These are phyloP conservation scores for Globicephala melas DNA, from an alignment of 2,113 vertebrate species.

Conservation along the genomic window DNA sequence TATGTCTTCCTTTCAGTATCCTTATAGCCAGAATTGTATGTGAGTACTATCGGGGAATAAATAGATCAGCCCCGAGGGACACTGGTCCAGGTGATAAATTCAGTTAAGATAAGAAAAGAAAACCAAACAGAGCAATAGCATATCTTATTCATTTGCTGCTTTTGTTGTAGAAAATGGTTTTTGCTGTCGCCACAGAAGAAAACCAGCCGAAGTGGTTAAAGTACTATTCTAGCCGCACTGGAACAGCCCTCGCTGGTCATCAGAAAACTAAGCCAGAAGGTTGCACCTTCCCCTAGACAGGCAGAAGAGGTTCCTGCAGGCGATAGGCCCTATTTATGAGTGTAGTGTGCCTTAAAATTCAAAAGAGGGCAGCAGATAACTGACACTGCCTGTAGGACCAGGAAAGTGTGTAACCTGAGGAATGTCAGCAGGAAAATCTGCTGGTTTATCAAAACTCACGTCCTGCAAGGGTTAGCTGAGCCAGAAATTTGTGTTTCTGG, in stretches of 20 bases:
- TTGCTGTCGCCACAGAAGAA: neutral
- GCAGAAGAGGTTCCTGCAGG: neutral
- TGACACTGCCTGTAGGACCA: constrained; percentile 66
- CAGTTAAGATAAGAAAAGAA: neutral
- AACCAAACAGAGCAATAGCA: neutral
- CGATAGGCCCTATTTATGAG: neutral
- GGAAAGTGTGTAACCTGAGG: neutral
- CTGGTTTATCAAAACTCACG: neutral
- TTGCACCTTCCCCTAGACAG: neutral
- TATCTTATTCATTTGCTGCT: neutral
- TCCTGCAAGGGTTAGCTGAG: constrained; percentile 3
- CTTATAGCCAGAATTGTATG: neutral
- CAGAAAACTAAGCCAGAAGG: neutral
- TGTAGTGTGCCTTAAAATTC: constrained; percentile 76
- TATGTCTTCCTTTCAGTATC: neutral
- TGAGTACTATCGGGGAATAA: neutral
- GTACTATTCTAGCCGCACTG: rapidly evolving
- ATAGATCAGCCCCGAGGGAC: neutral
- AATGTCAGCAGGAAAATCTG: constrained; percentile 54
- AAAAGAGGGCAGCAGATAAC: constrained; percentile 87
- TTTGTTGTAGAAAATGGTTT: neutral
- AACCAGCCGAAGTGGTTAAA: neutral
- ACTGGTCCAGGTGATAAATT: neutral
- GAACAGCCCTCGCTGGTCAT: neutral
- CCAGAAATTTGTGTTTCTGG: constrained; percentile 18